phyloP scores from a whole-genome alignment of 2,888 invertebrate species.

The Drosophila ezoana region DNA sequence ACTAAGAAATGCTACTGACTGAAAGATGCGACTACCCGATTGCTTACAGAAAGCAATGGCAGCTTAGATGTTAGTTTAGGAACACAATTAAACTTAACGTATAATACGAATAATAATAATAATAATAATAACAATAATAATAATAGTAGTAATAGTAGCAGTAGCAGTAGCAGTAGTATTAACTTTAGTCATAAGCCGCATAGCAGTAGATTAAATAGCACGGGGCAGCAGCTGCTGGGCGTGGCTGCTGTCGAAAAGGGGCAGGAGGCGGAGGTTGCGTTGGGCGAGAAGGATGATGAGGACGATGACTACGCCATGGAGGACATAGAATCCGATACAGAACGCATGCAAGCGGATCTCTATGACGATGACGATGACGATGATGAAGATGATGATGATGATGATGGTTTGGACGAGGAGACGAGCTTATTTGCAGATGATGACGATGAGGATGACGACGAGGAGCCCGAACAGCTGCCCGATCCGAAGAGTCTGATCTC shows the following conservation, averaged over 20 bases:
- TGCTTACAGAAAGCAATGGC: constrained; percentile 83
- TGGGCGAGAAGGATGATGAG: constrained; percentile 19
- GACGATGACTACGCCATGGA: constrained; percentile 72
- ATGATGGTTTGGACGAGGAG: constrained; percentile 74
- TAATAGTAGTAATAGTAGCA: constrained; percentile 53
- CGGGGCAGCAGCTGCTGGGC: constrained; percentile 49
- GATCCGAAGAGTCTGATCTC: constrained; percentile 77
- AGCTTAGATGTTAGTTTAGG: constrained; percentile 85
- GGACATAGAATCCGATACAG: constrained; percentile 60
- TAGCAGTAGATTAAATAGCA: constrained; percentile 69
- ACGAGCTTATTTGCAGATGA: constrained; percentile 53
- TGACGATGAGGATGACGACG: constrained; percentile 45
- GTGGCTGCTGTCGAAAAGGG: constrained; percentile 32
- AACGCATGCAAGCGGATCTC: constrained; percentile 82
- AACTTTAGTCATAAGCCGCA: constrained; percentile 67
- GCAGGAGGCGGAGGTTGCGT: constrained; percentile 19
- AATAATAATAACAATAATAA: constrained; percentile 60
- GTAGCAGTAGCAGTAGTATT: constrained; percentile 65
- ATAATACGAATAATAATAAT: constrained; percentile 69
- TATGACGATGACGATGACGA: constrained; percentile 75
- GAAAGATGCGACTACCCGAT: constrained; percentile 87
- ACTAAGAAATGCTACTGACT: constrained; percentile 94
- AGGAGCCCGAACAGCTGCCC: constrained; percentile 72
- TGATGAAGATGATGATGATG: constrained; percentile 60
- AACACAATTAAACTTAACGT: constrained; percentile 76